Evolutionary conservation across 2,888 invertebrate species (phyloP).

Genomic region (Siphlonurus alternatus): DNA sequence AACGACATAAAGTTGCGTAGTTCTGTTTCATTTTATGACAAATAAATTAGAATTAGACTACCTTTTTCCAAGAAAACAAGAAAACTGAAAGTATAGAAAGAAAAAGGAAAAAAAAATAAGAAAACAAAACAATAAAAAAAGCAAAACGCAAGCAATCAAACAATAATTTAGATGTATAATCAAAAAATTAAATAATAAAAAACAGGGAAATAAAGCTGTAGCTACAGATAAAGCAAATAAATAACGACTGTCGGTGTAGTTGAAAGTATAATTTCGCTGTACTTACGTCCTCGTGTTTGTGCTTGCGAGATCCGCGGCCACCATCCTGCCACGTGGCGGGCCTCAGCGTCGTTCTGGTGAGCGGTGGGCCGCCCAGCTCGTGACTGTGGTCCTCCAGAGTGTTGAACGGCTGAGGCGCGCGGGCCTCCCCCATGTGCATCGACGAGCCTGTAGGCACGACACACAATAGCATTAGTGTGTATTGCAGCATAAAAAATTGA

Average conservation of each 20-base stretch:
- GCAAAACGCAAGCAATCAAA: neutral
- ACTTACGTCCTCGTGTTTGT: neutral
- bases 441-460: too few species aligned
- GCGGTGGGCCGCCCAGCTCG: slow-evolving; percentile 3
- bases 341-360: neutral
- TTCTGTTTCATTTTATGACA: too few species aligned
- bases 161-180: too few species aligned
- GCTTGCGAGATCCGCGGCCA: neutral
- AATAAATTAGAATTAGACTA: too few species aligned
- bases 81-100: neutral
- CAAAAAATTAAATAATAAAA: neutral
- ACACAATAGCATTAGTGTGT: too few species aligned
- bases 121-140: neutral
- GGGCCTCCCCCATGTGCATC: neutral
- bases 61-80: neutral
- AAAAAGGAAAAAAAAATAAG: neutral
- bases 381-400: slow-evolving; percentile 10
- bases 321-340: neutral
- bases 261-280: too few species aligned
- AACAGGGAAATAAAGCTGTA: neutral
- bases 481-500: too few species aligned
- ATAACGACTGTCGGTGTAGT: too few species aligned
- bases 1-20: too few species aligned
- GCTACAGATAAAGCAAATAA: too few species aligned
- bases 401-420: slow-evolving; percentile 6